phyloP scores from a whole-genome alignment of 1,140 invertebrate species.

The Cydia splendana region DNA sequence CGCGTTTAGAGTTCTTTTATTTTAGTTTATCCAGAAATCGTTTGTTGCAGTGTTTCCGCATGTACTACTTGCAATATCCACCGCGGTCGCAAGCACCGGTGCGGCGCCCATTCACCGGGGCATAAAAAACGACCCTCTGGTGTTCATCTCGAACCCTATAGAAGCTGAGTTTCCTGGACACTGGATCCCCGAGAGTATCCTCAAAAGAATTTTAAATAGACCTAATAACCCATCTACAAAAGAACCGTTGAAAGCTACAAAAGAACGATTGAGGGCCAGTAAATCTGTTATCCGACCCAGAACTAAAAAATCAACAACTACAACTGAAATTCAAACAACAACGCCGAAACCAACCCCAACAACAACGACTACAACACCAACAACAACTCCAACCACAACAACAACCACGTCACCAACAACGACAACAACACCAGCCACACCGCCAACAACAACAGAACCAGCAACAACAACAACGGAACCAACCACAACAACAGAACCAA shows the following conservation, averaged over 20 bases:
- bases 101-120: too few species aligned
- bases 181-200: constrained; percentile 55
- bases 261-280: constrained; percentile 9
- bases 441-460: constrained; percentile 35
- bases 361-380: constrained; percentile 27
- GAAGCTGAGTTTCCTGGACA: constrained; percentile 57
- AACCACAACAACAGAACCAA: constrained; percentile 33
- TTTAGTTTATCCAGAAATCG: too few species aligned
- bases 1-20: too few species aligned
- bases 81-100: background rate
- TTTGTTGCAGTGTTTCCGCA: constrained; percentile 14
- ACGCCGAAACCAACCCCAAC: constrained; percentile 36
- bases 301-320: constrained; percentile 34
- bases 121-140: constrained; percentile 40
- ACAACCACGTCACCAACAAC: constrained; percentile 35
- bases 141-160: constrained; percentile 56
- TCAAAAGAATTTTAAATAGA: constrained; percentile 49
- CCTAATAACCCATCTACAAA: constrained; percentile 29
- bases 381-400: constrained; percentile 37
- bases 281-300: background rate
- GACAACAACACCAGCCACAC: constrained; percentile 35
- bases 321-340: constrained; percentile 18
- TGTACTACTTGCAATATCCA: background rate
- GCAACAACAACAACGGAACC: constrained; percentile 33
- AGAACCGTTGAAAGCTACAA: constrained; percentile 26